Evolutionary conservation across 1,140 invertebrate genomes (phyloP), one percentile per base, ranked within the genome.

Genomic region (Aphaenogaster floridana): DNA sequence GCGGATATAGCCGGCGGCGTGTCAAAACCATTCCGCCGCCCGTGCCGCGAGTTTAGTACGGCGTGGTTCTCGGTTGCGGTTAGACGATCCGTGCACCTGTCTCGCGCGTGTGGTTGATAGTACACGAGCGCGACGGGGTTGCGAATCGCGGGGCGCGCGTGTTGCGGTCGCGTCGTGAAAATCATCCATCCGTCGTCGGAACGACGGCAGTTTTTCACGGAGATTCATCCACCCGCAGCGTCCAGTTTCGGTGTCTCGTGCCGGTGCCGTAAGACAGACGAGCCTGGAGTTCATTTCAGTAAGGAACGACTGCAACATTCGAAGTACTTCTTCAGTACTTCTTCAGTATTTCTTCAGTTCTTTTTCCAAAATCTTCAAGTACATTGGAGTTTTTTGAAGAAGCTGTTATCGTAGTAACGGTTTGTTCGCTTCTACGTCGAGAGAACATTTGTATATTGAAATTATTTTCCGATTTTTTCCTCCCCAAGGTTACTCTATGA

Each of bases 1-100:
- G 88, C 92, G 88, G 89, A 92, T 86, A 90, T 92, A 94, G 94
- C 93, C 92, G 93, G 85, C 93, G 93, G 93, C 93, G 92, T 94
- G 94, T 95, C 93, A 93, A 94, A 94, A 94, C 91, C 93, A 94
- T 94, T 93, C 88, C 93, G 90, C 88, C 93, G 90, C 91, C 90
- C 91, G 89, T 89, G 90, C 88, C 91, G 86, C 87, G 90, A 91
- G 91, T 85, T 87, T 87, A 92, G 92, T 93, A 92, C 93, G 91
- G 91, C 92, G 92, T 92, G 93, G 90, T 90, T 88, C 92, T 89
- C 79, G 88, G 54, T 86, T 88, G 89, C 87, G 89, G 52, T 86
- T 84, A 61, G 66, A 42, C 78, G 85, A 87, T 52, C 34, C 78
- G 39, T 69, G 57, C 64, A 81, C 17, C 34, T 66, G 86, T 11